Conservation (phyloP, 2,888 invertebrate species). For the Hypselothyrea guttata region DNA sequence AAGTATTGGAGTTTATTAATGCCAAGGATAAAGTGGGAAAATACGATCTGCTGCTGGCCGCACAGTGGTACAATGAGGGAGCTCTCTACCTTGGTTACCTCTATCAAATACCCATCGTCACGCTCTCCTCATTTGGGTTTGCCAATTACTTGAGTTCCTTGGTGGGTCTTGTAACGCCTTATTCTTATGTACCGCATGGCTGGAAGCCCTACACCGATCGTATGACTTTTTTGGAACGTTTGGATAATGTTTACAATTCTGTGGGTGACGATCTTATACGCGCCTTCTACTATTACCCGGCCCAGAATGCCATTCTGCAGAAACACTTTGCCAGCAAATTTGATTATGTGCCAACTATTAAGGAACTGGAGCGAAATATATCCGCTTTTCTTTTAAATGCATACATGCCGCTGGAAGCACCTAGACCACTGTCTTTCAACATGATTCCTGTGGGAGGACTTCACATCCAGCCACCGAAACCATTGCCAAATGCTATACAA, state of each 20-base stretch:
- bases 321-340: slow-evolving; percentile 66
- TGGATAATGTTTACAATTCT: slow-evolving; percentile 82
- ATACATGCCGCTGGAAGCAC: slow-evolving; percentile 81
- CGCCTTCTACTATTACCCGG: slow-evolving; percentile 68
- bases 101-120: slow-evolving; percentile 80
- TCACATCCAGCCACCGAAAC: slow-evolving; percentile 81
- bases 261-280: slow-evolving; percentile 65
- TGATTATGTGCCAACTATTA: slow-evolving; percentile 74
- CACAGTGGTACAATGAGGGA: slow-evolving; percentile 81
- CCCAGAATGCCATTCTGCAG: slow-evolving; percentile 68
- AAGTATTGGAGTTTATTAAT: slow-evolving; percentile 65
- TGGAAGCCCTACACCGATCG: slow-evolving; percentile 81
- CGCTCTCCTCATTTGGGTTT: slow-evolving; percentile 80
- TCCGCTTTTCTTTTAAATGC: slow-evolving; percentile 82
- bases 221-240: slow-evolving; percentile 83
- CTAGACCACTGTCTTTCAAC: slow-evolving; percentile 81
- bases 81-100: slow-evolving; percentile 79
- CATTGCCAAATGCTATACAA: slow-evolving; percentile 71
- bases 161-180: slow-evolving; percentile 82
- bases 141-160: slow-evolving; percentile 80
- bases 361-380: slow-evolving; percentile 81
- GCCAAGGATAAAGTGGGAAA: slow-evolving; percentile 63
- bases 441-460: slow-evolving; percentile 84
- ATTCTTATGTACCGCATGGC: slow-evolving; percentile 82
- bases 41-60: slow-evolving; percentile 81